Evolutionary conservation across 2,888 invertebrate species (phyloP), one percentile per base, ranked within the genome.

Genomic region (Dasysyrphus tricinctus): DNA sequence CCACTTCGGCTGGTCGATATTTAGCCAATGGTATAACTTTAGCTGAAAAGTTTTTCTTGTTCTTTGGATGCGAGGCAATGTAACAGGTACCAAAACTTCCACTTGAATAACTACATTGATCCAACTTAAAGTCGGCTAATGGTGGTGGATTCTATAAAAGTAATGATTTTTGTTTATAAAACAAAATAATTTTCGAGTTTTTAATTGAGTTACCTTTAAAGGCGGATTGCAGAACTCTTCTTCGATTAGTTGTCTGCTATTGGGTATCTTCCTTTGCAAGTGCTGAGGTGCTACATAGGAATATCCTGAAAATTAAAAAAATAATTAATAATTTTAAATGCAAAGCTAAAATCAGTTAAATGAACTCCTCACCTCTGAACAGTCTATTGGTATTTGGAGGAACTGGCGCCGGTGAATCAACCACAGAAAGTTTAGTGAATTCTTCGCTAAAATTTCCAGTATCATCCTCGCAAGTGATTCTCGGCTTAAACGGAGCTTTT

Each of bases 401-500:
- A 75, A 97, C 95, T 83, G 97, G 95, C 19, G 97, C 97, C 0
- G 98, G 98, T 6, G 98, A 98, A 93, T 98, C 98, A 0, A 97
- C 96, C 8, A 98, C 96, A 69, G 95, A 94, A 96, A 98, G 97
- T 90, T 96, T 95, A 0, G 99, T 99, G 93, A 99, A 99, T 93
- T 99, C 99, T 88, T 97, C 97, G 57, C 98, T 97, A 93, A 99
- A 99, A 94, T 99, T 98, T 91, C 97, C 97, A 14, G 98, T 97
- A 93, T 99, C 99, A 86, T 97, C 94, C 92, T 98, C 98, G 92
- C 96, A 95, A 88, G 94, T 93, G 73, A 99, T 96, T 78, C 94
- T 94, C n/a, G 99, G 99, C 88, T 96, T 95, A 93, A 98, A 98
- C 1, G 98, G 98, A 0, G 99, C 97, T 14, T 95, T 93, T 78